phyloP scores from a whole-genome alignment of 2,113 vertebrate species.

The Steatornis caripensis region DNA sequence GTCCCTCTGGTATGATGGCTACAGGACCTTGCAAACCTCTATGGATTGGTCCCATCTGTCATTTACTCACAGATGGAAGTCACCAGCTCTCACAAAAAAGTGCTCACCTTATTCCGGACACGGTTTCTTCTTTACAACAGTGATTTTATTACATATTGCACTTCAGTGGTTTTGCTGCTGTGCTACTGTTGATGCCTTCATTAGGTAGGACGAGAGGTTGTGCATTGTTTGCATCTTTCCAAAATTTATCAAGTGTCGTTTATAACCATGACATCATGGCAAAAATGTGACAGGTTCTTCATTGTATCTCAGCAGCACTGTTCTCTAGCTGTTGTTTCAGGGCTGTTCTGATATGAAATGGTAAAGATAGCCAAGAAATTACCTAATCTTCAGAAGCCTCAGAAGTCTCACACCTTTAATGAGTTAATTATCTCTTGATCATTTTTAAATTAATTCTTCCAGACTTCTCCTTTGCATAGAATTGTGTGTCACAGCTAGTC shows the following conservation, averaged over 20 bases:
- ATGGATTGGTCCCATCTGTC: not conserved
- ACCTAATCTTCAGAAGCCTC: not conserved
- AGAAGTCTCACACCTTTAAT: not conserved
- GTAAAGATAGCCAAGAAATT: not conserved
- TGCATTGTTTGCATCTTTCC: not conserved
- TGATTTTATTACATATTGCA: not conserved
- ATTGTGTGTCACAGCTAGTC: not conserved
- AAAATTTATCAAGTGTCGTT: not conserved
- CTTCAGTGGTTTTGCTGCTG: not conserved
- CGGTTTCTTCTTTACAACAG: not conserved
- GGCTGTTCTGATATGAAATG: not conserved
- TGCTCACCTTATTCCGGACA: not conserved
- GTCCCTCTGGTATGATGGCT: not conserved
- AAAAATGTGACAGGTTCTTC: not conserved
- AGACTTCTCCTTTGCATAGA: not conserved
- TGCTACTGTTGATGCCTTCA: not conserved
- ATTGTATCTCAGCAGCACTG: not conserved
- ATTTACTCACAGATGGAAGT: too few relatives aligned
- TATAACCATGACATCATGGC: not conserved
- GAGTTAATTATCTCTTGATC: not conserved
- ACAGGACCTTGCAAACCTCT: not conserved
- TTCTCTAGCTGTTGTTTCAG: not conserved
- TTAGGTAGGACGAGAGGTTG: not conserved
- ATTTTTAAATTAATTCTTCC: not conserved
- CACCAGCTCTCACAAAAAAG: not conserved